Evolutionary conservation across 2,113 vertebrate genomes (phyloP), one percentile per base, ranked within the genome.

Genomic region (Sander lucioperca): DNA sequence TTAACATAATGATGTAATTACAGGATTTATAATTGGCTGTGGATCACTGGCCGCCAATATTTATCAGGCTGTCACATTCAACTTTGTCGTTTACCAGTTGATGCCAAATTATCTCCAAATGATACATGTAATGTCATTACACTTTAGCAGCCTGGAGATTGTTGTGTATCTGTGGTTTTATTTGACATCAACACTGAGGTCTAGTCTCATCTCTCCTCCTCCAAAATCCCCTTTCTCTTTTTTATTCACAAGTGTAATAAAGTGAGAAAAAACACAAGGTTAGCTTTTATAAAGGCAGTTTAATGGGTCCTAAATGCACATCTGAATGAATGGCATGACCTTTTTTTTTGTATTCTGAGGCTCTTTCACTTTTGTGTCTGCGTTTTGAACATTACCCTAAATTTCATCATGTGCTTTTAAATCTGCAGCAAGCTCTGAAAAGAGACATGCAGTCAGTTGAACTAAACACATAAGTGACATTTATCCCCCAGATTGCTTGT

Each of bases 1-100:
- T 86, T 59, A 79, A 58, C 47, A 16, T 70, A 58, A 88, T 58
- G 74, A 82, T 85, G 45, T 58, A 78, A 87, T 85, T 79, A 85
- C 53, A 74, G 48, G 56, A 70, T 50, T 66, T 50, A 27, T 82
- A 74, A 82, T 77, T 85, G 79, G 59, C 82, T 33, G 70, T 70
- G 84, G 66, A 77, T 88, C 63, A 74, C 48, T 70, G 47, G 62
- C 47, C 72, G 30, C 50, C 62, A 62, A 4, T 67, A 82, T 85
- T 64, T 78, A 65, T 59, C 79, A 71, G 33, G 36, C 58, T 77
- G 74, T 85, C 71, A 59, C 50, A 43, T 85, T 71, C 19, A 70
- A 67, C 73, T 75, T 53, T 25, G 11, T 56, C 16, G 13, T 68
- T 63, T 74, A 58, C 76, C 73, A 85, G 79, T 48, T 79, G 70